These are phyloP conservation scores for Drosophila funebris DNA, from an alignment of 1,140 invertebrate species.

Conservation along the genomic window DNA sequence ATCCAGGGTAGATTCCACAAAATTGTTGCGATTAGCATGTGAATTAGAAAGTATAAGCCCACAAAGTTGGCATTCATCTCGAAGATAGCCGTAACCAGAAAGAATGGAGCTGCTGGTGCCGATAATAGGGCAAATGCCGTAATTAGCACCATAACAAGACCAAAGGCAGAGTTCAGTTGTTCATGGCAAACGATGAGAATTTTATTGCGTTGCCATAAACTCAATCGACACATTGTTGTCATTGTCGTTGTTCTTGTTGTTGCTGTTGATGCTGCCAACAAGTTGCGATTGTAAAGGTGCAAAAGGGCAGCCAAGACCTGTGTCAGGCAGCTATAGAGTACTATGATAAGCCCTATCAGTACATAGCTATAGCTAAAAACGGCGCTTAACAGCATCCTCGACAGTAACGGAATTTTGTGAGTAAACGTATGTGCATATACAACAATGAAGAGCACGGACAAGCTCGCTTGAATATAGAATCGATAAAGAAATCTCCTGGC, in stretches of 20 bases:
- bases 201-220: slow-evolving; percentile 37
- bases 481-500: slow-evolving; percentile 7
- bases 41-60: not conserved
- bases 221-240: slow-evolving; percentile 4
- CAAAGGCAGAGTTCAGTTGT: slow-evolving; percentile 54
- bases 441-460: not conserved
- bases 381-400: not conserved
- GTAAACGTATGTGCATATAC: not conserved
- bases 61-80: slow-evolving; percentile 6
- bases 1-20: slow-evolving; percentile 53
- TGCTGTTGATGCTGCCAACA: not conserved
- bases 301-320: slow-evolving; percentile 43
- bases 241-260: not conserved
- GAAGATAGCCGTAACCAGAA: slow-evolving; percentile 49
- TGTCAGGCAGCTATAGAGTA: slow-evolving; percentile 47
- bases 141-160: slow-evolving; percentile 43
- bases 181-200: slow-evolving; percentile 52
- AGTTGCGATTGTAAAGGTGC: slow-evolving; percentile 42
- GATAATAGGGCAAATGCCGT: slow-evolving; percentile 42
- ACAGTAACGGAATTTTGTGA: not conserved
- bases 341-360: slow-evolving; percentile 46
- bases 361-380: slow-evolving; percentile 31
- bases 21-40: slow-evolving; percentile 2
- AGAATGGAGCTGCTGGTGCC: slow-evolving; percentile 52
- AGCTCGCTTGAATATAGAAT: slow-evolving; percentile 18